Evolutionary conservation across 2,797 vertebrate genomes (phyloP).

Genomic region (Paratrypauchen microcephalus): DNA sequence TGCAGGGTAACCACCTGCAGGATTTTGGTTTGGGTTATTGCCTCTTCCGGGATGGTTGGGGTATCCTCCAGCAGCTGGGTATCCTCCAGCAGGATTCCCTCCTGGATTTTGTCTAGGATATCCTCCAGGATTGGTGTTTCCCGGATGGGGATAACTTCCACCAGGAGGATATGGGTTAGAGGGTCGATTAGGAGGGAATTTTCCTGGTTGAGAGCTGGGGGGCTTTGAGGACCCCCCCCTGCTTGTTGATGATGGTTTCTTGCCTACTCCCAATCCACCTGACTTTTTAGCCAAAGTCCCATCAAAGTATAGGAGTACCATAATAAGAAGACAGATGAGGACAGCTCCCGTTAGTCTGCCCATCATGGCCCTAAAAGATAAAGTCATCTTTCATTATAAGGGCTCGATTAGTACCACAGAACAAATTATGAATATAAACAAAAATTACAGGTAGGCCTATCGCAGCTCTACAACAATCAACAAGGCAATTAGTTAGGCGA

Average conservation of each 20-base stretch:
- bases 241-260: slow-evolving; percentile 32
- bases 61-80: slow-evolving; percentile 40
- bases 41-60: slow-evolving; percentile 37
- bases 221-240: slow-evolving; percentile 54
- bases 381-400: not conserved
- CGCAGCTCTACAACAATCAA: not conserved
- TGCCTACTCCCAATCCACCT: slow-evolving; percentile 26
- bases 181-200: slow-evolving; percentile 62
- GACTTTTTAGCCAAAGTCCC: slow-evolving; percentile 51
- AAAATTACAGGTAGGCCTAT: not conserved
- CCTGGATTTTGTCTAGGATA: slow-evolving; percentile 59
- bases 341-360: slow-evolving; percentile 30
- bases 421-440: not conserved
- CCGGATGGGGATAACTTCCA: slow-evolving; percentile 47
- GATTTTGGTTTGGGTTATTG: slow-evolving; percentile 4
- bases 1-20: not conserved
- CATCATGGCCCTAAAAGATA: slow-evolving; percentile 54
- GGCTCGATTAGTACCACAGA: not conserved
- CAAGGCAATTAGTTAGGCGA: not conserved
- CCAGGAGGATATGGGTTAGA: slow-evolving; percentile 66
- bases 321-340: slow-evolving; percentile 47
- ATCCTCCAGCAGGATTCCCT: slow-evolving; percentile 42
- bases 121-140: slow-evolving; percentile 7
- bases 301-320: slow-evolving; percentile 52
- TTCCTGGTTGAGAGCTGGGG: slow-evolving; percentile 46